Percentiles rank a stretch among this genome's conserved stretches.
phyloP scores from a whole-genome alignment of 92 coral and sea anemone species.

The Siderastrea siderea region DNA sequence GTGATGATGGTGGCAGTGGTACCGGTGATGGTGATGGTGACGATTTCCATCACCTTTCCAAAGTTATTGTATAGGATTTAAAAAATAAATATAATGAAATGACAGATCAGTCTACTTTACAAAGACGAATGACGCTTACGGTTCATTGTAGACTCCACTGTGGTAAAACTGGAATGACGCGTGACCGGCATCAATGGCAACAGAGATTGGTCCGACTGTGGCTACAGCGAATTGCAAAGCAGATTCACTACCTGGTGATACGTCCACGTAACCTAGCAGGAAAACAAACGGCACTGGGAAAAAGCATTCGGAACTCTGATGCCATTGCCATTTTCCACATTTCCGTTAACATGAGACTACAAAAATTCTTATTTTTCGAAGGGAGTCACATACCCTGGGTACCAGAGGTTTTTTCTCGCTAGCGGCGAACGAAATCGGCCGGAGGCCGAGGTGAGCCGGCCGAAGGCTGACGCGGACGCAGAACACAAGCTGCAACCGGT shows the following conservation, averaged over 20 bases:
- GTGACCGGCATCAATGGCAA: constrained; percentile 89
- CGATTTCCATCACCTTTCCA: background rate
- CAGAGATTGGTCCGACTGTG: constrained; percentile 93
- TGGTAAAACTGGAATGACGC: constrained; percentile 82
- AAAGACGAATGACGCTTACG: constrained; percentile 45
- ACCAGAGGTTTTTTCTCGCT: no score
- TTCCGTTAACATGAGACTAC: no score
- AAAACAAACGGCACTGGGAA: background rate
- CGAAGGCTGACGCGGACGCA: no score
- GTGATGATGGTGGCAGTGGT: background rate
- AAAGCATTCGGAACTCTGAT: no score
- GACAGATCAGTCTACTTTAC: background rate
- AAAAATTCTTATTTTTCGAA: no score
- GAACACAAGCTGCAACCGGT: no score
- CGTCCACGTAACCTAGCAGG: constrained; percentile 79
- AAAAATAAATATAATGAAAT: background rate
- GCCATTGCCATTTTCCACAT: no score
- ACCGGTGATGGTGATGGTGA: background rate
- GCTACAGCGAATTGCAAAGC: constrained; percentile 84
- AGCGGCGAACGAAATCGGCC: no score
- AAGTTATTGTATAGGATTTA: no score
- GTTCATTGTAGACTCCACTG: constrained; percentile 87
- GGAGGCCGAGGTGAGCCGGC: no score
- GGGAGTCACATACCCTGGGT: no score
- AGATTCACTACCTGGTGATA: constrained; percentile 66